Conservation (phyloP, 2,797 vertebrate genomes). For the Eidolon dupreanum region DNA sequence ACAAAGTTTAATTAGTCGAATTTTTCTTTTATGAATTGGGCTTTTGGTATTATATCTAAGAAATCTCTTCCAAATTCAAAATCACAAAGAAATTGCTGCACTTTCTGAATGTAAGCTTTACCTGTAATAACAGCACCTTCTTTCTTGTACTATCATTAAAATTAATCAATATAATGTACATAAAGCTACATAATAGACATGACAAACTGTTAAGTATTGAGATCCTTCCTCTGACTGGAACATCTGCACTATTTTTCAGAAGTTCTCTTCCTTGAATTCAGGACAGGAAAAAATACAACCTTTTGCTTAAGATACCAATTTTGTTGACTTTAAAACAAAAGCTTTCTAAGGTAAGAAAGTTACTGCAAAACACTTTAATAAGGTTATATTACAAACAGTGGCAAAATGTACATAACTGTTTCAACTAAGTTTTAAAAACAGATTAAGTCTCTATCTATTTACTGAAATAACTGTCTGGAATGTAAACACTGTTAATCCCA, state of each 20-base stretch:
- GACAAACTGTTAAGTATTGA: neutral
- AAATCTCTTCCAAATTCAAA: neutral
- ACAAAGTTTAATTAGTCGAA: neutral
- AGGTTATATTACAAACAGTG: neutral
- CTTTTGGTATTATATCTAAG: neutral
- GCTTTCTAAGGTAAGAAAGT: neutral
- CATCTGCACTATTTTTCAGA: neutral
- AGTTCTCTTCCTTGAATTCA: slow-evolving; percentile 13
- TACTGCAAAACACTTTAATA: neutral
- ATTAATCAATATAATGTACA: neutral
- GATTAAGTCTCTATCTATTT: neutral
- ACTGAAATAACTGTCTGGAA: neutral
- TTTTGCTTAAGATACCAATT: neutral
- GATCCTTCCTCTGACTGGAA: neutral
- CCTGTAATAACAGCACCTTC: neutral
- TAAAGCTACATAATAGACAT: neutral
- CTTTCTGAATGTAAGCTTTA: neutral
- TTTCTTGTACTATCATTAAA: neutral
- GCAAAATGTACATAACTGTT: neutral
- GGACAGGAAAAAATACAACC: neutral
- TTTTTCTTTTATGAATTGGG: neutral
- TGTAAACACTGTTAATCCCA: neutral
- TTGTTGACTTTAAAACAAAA: neutral
- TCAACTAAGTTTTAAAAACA: neutral
- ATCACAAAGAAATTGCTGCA: neutral